Percentiles rank a stretch among this genome's conserved stretches.
Conservation (phyloP, 2,113 vertebrate genomes). For the Stegastes partitus region DNA sequence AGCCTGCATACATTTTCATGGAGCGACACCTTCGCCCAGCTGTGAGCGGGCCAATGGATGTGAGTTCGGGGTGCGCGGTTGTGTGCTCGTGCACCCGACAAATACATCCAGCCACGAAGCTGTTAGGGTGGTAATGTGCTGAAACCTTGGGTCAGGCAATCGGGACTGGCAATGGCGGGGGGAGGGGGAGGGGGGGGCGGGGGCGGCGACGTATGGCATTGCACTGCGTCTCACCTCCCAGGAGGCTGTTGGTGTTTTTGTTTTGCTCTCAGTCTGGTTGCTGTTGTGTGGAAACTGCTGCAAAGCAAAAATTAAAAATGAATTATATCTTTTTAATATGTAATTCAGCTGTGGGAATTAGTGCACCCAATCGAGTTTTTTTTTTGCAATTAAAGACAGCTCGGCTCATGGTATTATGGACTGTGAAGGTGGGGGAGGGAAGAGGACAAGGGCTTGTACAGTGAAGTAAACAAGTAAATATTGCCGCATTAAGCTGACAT, state of each 20-base stretch:
- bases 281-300: slow-evolving; percentile 43
- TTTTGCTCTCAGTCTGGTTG: slow-evolving; percentile 48
- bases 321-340: slow-evolving; percentile 50
- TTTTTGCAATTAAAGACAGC: not conserved
- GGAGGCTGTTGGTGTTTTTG: slow-evolving; percentile 56
- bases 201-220: no score
- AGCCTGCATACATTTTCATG: slow-evolving; percentile 32
- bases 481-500: slow-evolving; percentile 1
- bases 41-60: not conserved
- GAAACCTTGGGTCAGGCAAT: slow-evolving; percentile 69
- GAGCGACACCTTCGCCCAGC: slow-evolving; percentile 21
- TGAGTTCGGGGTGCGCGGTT: not conserved
- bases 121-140: slow-evolving; percentile 58
- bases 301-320: slow-evolving; percentile 60
- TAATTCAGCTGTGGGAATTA: slow-evolving; percentile 27
- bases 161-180: slow-evolving; percentile 57
- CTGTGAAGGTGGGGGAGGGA: not conserved
- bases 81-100: slow-evolving; percentile 20
- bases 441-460: not conserved
- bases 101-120: slow-evolving; percentile 60
- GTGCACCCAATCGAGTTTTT: slow-evolving; percentile 21
- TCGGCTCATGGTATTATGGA: slow-evolving; percentile 15
- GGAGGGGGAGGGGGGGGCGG: slow-evolving; percentile 54
- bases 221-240: slow-evolving; percentile 46
- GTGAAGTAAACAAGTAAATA: not conserved